phyloP scores from a whole-genome alignment of 2,113 vertebrate species.

The Leptosomus discolor region DNA sequence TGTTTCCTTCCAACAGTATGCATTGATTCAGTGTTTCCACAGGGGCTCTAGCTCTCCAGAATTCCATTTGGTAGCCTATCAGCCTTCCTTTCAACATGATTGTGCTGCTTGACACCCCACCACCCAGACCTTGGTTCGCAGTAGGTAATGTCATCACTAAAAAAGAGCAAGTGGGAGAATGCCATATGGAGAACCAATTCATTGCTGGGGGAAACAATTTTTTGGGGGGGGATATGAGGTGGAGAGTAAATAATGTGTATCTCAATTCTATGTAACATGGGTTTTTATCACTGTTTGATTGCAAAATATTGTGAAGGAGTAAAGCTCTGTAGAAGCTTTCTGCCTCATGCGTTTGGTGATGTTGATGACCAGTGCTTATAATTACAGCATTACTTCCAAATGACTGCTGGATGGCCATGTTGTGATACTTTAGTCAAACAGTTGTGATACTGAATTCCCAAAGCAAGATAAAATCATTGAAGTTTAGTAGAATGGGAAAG shows the following conservation, averaged over 20 bases:
- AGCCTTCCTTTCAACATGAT: not conserved
- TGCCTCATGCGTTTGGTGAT: not conserved
- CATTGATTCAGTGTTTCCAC: not conserved
- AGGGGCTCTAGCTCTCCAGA: not conserved
- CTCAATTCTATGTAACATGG: not conserved
- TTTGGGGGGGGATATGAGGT: not conserved
- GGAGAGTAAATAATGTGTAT: not conserved
- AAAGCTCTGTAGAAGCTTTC: not conserved
- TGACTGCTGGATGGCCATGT: not conserved
- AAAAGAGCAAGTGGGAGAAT: not conserved
- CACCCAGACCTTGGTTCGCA: not conserved
- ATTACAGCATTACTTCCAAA: not conserved
- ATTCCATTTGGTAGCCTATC: not conserved
- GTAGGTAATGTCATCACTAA: not conserved
- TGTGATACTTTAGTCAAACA: not conserved
- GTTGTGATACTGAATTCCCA: not conserved
- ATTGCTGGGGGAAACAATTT: not conserved
- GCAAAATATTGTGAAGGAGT: not conserved
- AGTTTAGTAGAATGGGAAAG: not conserved
- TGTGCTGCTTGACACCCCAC: not conserved
- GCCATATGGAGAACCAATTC: not conserved
- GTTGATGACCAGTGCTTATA: not conserved
- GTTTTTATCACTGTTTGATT: not conserved
- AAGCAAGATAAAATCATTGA: not conserved
- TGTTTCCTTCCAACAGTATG: not conserved